Conservation (phyloP, 2,113 vertebrate species). For the Ameiurus melas region DNA sequence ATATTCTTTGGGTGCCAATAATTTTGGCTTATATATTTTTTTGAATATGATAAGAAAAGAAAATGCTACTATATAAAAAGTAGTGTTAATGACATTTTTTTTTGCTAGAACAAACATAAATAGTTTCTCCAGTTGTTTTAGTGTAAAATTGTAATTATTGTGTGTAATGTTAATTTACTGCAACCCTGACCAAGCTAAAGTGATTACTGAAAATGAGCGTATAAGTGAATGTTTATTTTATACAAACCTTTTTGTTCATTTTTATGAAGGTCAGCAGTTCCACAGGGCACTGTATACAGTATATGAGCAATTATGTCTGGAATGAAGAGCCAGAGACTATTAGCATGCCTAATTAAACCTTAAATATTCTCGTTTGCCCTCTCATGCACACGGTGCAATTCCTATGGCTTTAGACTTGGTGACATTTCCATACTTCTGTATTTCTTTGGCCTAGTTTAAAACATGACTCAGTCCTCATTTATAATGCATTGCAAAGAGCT, state of each 20-base stretch:
- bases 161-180: background rate
- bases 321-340: constrained; percentile 16
- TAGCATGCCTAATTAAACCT: constrained; percentile 23
- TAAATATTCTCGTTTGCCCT: constrained; percentile 25
- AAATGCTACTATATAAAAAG: background rate
- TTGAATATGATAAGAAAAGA: too few relatives aligned
- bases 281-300: background rate
- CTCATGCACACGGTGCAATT: constrained; percentile 16
- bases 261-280: background rate
- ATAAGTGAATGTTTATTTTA: background rate
- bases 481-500: constrained; percentile 39
- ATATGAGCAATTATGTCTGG: background rate
- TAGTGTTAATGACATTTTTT: too few relatives aligned
- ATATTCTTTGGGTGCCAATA: background rate
- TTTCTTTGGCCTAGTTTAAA: constrained; percentile 37
- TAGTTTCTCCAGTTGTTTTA: background rate
- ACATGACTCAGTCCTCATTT: constrained; percentile 36
- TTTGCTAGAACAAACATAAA: background rate
- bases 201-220: background rate
- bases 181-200: background rate
- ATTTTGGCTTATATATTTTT: background rate
- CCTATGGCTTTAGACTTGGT: constrained; percentile 23
- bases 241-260: background rate
- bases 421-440: constrained; percentile 14
- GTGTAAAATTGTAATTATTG: background rate